Base-by-base conservation (phyloP, 1,140 invertebrate genomes). In the Marisa cornuarietis region DNA sequence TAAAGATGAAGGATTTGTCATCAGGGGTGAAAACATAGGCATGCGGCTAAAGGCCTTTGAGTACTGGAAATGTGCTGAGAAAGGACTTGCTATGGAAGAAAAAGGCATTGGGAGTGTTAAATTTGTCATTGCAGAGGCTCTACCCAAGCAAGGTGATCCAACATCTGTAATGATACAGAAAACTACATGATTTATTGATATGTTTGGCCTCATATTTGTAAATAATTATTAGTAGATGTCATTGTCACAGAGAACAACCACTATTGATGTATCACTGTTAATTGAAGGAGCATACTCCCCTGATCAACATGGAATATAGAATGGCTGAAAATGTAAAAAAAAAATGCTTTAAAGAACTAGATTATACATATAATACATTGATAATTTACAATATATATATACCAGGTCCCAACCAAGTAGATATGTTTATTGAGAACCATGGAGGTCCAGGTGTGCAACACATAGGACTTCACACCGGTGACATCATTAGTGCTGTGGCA, bases 41-140 rank as follows among this genome's bases (percentile, higher is more conserved):
- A 61, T 90, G n/a, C 73, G 90, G 68, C 76, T 93, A 73, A 91
- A 90, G 82, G 92, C 92, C 0, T 90, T 93, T 86, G 90, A 93
- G 78, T 93, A 93, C 85, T 93, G 92, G 91, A 88, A 88, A 77
- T 93, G 92, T 86, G 88, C 92, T 18, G 92, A 93, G 85, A 88
- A 85, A 8, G 92, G 92, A 26, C 71, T 89, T n/a, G 26, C 63
- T 65, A 80, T 52, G 24, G 80, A 14, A 72, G 62, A 78, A 54
- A 80, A 76, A 18, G 49, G 65, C 73, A 51, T 51, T 58, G 79
- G 24, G 26, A 79, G 54, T 84, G 81, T 93, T 7, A 92, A 91
- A 85, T 88, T 93, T 83, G 92, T 93, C 0, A 85, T 93, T 31
- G 92, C 88, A 9, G 93, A 93, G 85, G 88, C 92, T 42, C 80